These are phyloP conservation scores for Loriculus beryllinus DNA, from an alignment of 2,797 vertebrate genomes.

Conservation along the genomic window DNA sequence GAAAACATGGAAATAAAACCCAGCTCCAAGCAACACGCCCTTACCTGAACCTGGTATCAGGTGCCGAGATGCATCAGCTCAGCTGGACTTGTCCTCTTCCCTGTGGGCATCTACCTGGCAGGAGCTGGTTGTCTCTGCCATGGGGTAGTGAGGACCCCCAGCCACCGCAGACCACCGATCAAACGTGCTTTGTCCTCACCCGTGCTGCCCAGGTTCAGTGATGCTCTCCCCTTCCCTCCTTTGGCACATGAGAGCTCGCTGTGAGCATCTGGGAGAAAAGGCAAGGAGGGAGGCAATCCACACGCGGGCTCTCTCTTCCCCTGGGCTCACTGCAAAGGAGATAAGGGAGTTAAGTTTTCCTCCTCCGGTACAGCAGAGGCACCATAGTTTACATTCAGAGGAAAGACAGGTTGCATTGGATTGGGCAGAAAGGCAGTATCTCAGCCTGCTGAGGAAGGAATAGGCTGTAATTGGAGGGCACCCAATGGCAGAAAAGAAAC, in stretches of 20 bases:
- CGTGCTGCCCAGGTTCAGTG: background rate
- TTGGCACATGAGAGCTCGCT: background rate
- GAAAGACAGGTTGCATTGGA: background rate
- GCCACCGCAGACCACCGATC: rapidly evolving
- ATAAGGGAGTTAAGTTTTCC: background rate
- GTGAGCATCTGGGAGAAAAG: rapidly evolving
- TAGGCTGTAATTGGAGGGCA: background rate
- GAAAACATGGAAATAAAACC: background rate
- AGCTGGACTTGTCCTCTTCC: background rate
- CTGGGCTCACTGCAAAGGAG: conserved; percentile 8
- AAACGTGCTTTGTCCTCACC: background rate
- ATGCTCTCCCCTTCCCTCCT: background rate
- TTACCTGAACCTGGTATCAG: conserved; percentile 56
- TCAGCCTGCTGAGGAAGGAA: background rate
- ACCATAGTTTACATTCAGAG: background rate
- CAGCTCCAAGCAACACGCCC: background rate
- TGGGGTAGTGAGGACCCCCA: background rate
- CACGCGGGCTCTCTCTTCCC: background rate
- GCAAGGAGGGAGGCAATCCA: background rate
- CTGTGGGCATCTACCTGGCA: conserved; percentile 1
- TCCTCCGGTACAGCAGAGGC: background rate
- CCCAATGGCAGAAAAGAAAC: background rate
- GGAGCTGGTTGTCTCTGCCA: background rate
- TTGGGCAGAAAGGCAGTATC: background rate
- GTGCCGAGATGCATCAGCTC: conserved; percentile 53